Evolutionary conservation across 2,888 invertebrate genomes (phyloP).

Genomic region (Amblyteles armatorius): DNA sequence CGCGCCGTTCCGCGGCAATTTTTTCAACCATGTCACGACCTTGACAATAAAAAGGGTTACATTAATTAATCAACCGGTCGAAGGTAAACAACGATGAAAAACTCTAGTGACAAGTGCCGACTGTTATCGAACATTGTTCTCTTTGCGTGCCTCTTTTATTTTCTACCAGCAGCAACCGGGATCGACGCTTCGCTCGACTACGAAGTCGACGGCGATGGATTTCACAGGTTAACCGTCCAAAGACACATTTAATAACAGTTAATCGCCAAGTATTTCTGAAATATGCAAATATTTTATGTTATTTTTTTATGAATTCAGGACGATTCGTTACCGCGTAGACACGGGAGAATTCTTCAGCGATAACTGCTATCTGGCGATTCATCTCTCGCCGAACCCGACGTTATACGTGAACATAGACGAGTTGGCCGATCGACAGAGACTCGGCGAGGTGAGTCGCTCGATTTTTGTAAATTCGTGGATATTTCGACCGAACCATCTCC

Average conservation of each 20-base stretch:
- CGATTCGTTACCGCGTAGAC: conserved; percentile 75
- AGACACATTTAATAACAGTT: conserved; percentile 6
- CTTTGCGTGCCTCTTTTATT: conserved; percentile 27
- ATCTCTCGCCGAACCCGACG: conserved; percentile 77
- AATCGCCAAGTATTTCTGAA: not conserved
- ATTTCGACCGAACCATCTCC: not conserved
- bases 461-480: not conserved
- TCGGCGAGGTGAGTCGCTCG: conserved; percentile 73
- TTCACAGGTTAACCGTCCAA: conserved; percentile 79
- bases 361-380: conserved; percentile 77
- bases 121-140: conserved; percentile 17
- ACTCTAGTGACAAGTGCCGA: conserved; percentile 16
- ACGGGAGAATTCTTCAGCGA: conserved; percentile 70
- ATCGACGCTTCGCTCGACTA: conserved; percentile 72
- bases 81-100: conserved; percentile 42
- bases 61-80: conserved; percentile 26
- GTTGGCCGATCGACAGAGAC: conserved; percentile 79
- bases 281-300: not conserved
- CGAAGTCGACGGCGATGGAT: conserved; percentile 78
- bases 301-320: conserved; percentile 70
- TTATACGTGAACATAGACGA: conserved; percentile 82
- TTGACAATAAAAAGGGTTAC: not conserved
- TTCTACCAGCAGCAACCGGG: conserved; percentile 33
- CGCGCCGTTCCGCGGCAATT: conserved; percentile 27
- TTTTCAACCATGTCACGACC: conserved; percentile 1